phyloP scores from a whole-genome alignment of 2,888 invertebrate species.

The Machimus atricapillus region DNA sequence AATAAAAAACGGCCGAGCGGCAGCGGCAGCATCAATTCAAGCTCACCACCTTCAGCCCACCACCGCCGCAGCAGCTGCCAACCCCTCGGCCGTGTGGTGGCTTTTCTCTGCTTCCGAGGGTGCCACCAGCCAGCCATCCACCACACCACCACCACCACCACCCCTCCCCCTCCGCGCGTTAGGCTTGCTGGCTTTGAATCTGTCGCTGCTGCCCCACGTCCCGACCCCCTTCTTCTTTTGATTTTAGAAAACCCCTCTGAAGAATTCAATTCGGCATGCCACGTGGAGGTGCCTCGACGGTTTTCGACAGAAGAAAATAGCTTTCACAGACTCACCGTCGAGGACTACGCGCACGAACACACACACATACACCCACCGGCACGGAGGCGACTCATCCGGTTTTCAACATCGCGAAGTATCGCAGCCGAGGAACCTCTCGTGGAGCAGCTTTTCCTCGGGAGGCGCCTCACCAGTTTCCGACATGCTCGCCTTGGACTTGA shows the following conservation, averaged over 20 bases:
- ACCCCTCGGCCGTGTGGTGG: neutral
- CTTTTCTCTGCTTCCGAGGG: neutral
- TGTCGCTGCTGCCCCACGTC: neutral
- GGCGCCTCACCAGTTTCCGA: constrained; percentile 18
- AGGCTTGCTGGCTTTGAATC: neutral
- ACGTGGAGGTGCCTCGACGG: neutral
- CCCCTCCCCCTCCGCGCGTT: neutral
- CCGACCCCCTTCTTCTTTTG: neutral
- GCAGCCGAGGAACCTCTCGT: neutral
- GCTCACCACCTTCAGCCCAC: neutral
- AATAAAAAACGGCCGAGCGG: neutral
- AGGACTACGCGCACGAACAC: neutral
- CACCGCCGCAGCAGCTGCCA: neutral
- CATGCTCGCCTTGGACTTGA: constrained; percentile 36
- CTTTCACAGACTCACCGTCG: neutral
- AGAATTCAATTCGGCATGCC: neutral
- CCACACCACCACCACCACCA: neutral
- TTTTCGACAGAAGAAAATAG: constrained; percentile 1
- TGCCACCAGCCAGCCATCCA: neutral
- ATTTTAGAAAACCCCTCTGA: neutral
- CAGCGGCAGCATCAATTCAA: neutral
- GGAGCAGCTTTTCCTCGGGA: neutral
- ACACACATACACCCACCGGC: neutral
- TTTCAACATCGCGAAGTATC: neutral
- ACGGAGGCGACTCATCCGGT: neutral